These are phyloP conservation scores for Elanoides forficatus DNA, from an alignment of 2,113 vertebrate species.

Conservation along the genomic window DNA sequence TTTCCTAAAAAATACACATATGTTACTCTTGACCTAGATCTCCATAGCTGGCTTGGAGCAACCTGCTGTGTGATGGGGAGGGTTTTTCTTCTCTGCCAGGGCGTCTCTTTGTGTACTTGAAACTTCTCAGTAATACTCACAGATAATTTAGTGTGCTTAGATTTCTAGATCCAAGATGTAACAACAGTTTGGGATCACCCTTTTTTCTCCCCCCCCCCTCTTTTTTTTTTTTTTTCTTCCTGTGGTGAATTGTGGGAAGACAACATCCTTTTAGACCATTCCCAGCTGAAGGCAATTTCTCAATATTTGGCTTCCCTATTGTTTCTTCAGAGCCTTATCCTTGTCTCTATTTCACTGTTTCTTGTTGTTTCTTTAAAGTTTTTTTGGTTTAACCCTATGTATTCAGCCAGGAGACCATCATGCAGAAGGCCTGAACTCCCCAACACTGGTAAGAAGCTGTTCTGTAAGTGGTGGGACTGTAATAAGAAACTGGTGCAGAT, in stretches of 20 bases:
- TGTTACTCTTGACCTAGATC: background rate
- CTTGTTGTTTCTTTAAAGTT: background rate
- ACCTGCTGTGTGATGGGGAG: background rate
- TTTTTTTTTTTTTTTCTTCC: too few relatives aligned
- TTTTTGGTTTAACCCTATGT: background rate
- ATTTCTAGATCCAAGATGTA: background rate
- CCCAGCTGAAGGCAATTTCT: background rate
- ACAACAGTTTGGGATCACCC: background rate
- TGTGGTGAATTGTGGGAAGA: background rate
- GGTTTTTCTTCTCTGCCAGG: background rate
- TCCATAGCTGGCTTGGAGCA: background rate
- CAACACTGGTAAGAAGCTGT: background rate
- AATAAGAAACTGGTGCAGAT: background rate
- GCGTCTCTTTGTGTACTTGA: background rate
- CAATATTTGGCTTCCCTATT: background rate
- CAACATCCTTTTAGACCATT: background rate
- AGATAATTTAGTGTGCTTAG: background rate
- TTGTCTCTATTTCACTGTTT: background rate
- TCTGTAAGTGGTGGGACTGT: background rate
- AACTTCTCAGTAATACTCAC: background rate
- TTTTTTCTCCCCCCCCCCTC: too few relatives aligned
- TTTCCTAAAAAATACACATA: background rate
- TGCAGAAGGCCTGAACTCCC: background rate
- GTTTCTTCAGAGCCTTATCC: background rate
- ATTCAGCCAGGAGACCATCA: background rate